These are phyloP conservation scores for Podocnemis expansa DNA, from an alignment of 2,113 vertebrate species.

Conservation along the genomic window DNA sequence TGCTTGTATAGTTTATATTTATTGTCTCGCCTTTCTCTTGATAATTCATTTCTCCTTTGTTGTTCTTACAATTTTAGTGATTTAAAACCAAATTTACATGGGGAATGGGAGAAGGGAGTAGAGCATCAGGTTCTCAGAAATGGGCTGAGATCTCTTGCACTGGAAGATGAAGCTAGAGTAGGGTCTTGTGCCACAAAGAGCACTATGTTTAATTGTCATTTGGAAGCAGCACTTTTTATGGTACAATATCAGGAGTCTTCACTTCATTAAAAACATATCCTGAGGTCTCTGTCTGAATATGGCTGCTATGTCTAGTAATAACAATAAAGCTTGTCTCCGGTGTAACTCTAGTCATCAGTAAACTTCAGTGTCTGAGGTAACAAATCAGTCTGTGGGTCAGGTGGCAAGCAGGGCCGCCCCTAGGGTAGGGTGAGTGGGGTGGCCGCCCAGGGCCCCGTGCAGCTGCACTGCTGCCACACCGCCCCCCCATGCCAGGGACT, in stretches of 20 bases:
- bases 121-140: not conserved
- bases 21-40: conserved; percentile 1
- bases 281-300: not conserved
- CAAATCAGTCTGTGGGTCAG: not conserved
- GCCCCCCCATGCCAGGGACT: too few relatives aligned
- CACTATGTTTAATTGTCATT: not conserved
- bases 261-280: not conserved
- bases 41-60: not conserved
- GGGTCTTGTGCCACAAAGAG: not conserved
- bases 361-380: not conserved
- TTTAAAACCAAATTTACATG: not conserved
- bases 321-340: not conserved
- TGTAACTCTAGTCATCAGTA: not conserved
- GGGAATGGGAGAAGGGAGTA: not conserved
- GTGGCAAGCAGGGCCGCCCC: too few relatives aligned
- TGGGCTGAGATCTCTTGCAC: not conserved
- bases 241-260: not conserved
- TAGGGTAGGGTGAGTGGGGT: too few relatives aligned
- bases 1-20: not conserved
- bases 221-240: not conserved
- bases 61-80: not conserved
- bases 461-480: too few relatives aligned
- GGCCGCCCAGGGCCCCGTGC: too few relatives aligned
- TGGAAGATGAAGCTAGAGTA: not conserved
- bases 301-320: not conserved